These are phyloP conservation scores for Epirrhoe tristata DNA, from an alignment of 2,888 invertebrate genomes.

Conservation along the genomic window DNA sequence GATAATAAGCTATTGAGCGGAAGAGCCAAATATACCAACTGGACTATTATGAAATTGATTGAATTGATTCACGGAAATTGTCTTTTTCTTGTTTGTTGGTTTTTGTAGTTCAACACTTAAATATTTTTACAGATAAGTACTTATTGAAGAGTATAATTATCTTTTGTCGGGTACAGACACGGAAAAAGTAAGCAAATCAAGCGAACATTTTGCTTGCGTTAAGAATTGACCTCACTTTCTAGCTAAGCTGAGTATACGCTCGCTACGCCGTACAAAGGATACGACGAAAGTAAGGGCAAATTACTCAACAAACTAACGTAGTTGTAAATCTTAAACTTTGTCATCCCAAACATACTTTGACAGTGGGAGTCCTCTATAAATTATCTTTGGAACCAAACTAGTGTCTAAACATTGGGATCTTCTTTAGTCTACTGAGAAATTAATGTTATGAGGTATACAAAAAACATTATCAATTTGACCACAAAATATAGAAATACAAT, in stretches of 20 bases:
- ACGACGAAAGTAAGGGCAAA: constrained; percentile 15
- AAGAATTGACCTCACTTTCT: too few species aligned
- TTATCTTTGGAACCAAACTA: constrained; percentile 33
- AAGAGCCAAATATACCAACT: not conserved
- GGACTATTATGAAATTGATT: not conserved
- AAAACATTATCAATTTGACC: too few species aligned
- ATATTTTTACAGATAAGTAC: too few species aligned
- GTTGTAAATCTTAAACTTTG: constrained; percentile 44
- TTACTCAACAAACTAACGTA: constrained; percentile 22
- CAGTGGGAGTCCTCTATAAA: constrained; percentile 39
- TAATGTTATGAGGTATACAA: not conserved
- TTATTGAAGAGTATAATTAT: too few species aligned
- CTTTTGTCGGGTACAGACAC: too few species aligned
- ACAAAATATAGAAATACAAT: too few species aligned
- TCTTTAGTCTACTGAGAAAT: not conserved
- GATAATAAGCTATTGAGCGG: not conserved
- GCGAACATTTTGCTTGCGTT: too few species aligned
- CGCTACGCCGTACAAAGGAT: not conserved
- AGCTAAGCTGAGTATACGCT: not conserved
- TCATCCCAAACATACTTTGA: constrained; percentile 39
- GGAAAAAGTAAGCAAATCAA: too few species aligned
- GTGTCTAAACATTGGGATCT: not conserved
- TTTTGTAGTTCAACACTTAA: too few species aligned
- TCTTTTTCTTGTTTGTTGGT: too few species aligned
- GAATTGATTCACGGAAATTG: not conserved